Conservation (phyloP, 2,888 invertebrate species). For the Isotomurus palustris region DNA sequence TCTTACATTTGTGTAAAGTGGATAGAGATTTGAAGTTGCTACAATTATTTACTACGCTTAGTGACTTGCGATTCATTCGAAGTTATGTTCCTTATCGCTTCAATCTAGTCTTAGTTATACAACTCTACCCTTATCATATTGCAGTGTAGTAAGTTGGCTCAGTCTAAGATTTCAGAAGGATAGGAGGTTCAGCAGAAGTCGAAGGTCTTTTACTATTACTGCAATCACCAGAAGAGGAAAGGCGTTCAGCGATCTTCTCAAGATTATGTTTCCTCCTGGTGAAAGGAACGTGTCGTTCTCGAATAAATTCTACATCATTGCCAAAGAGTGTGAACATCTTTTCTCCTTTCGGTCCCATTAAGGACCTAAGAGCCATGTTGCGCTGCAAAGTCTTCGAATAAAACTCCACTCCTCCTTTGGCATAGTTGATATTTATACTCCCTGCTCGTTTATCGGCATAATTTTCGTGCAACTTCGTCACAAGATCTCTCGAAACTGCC, state of each 20-base stretch:
- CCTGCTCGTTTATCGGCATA: conserved; percentile 61
- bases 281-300: conserved; percentile 63
- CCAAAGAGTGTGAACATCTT: conserved; percentile 62
- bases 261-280: conserved; percentile 64
- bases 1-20: no score
- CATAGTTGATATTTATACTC: conserved; percentile 59
- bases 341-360: conserved; percentile 63
- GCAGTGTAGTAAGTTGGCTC: no score
- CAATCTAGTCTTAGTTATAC: no score
- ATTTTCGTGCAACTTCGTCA: conserved; percentile 61
- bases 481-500: conserved; percentile 61
- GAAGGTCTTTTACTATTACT: not conserved
- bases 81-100: no score
- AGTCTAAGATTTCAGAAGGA: conserved; percentile 1
- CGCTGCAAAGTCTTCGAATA: conserved; percentile 67
- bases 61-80: no score
- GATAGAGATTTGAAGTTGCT: no score
- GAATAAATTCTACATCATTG: conserved; percentile 60
- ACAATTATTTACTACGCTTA: no score
- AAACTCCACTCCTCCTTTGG: conserved; percentile 69
- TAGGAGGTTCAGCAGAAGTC: not conserved
- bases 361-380: conserved; percentile 65
- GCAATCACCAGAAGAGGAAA: not conserved
- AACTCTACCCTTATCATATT: no score
- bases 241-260: conserved; percentile 55